Base-by-base conservation (phyloP, 2,888 invertebrate genomes). In the Cantharis flavilabris region DNA sequence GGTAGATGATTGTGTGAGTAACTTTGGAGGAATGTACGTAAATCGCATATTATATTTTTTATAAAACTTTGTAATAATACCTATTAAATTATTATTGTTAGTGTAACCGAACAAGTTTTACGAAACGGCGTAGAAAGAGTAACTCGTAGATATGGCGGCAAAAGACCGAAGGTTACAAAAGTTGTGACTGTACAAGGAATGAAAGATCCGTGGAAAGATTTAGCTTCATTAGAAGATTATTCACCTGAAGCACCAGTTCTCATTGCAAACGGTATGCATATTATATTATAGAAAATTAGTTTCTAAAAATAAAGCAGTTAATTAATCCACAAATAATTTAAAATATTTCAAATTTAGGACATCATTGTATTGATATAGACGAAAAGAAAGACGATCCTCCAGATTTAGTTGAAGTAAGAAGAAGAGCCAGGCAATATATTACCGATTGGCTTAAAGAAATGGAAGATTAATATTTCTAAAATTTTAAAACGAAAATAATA, bases 171-270 rank as follows among this genome's bases (percentile, higher is more conserved):
- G 14, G 75, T 71, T 23, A 75, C 70, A 13, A 75, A 71, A 62
- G 33, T 75, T 11, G 14, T 75, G 13, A 63, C 65, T 9, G 71
- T 75, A 3, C 75, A 75, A 65, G 75, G 75, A 23, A 71, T 71
- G 10, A 64, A 71, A 11, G 75, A 75, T 49, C 75, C 75, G 11
- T 75, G 75, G 75, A 16, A 14, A 28, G 10, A 26, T 5, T 10
- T 23, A 28, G 62, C 75, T 10, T n/a, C 71, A 4, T 20, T 65
- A 13, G 75, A 75, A 30, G 75, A 75, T 30, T 14, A 70, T 13
- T 71, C 63, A 26, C 30, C 69, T 11, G 49, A 75, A 49, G 70
- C 70, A 16, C 75, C 67, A n/a, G 75, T 75, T 5, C 28, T 70
- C 13, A 23, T 65, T 20, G 65, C 65, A 9, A 13, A 65, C 11